Evolutionary conservation across 2,113 vertebrate genomes (phyloP).

Genomic region (Trachemys scripta): DNA sequence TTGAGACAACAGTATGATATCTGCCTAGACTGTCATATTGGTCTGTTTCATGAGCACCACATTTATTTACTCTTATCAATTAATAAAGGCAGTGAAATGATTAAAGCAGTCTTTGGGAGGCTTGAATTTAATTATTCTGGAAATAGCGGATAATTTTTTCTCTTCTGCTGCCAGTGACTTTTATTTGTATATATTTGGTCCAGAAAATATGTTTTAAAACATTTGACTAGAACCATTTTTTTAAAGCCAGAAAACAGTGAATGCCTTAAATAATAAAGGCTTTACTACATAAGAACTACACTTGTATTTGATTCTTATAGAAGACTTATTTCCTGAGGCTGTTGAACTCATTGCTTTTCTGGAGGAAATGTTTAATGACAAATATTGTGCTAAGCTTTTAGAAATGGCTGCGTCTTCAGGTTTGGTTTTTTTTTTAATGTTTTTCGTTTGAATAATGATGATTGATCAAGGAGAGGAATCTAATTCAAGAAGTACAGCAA

Average conservation of each 20-base stretch:
- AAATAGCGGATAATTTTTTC: background rate
- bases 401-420: background rate
- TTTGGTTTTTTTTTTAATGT: background rate
- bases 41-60: background rate
- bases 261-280: background rate
- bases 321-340: background rate
- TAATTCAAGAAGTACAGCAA: background rate
- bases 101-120: background rate
- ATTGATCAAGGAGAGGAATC: background rate
- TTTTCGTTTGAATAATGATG: background rate
- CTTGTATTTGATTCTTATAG: background rate
- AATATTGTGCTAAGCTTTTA: constrained; percentile 6
- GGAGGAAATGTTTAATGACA: background rate
- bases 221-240: background rate
- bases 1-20: background rate
- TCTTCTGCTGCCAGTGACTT: background rate
- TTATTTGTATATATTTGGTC: constrained; percentile 9
- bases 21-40: background rate
- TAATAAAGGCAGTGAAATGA: constrained; percentile 1
- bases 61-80: background rate
- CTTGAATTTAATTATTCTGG: background rate
- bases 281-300: background rate
- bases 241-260: background rate
- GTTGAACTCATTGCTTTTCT: background rate
- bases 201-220: background rate